These are phyloP conservation scores for Heliconius ismenius DNA, from an alignment of 2,888 invertebrate genomes.

Conservation along the genomic window DNA sequence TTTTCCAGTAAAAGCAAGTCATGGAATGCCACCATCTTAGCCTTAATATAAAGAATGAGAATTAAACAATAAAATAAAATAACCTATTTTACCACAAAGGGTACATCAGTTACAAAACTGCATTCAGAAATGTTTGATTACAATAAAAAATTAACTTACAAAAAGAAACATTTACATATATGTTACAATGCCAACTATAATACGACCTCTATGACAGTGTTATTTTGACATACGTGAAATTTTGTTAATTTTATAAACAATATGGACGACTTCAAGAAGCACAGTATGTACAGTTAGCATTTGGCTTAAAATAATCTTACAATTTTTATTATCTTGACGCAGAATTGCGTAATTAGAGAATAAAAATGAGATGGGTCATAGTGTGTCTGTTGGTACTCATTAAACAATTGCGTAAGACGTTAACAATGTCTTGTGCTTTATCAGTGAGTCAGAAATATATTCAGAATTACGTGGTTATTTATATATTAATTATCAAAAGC, in stretches of 20 bases:
- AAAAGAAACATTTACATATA: slow-evolving; percentile 2
- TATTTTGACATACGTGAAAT: background rate
- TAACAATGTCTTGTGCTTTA: slow-evolving; percentile 18
- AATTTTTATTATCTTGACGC: slow-evolving; percentile 27
- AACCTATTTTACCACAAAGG: slow-evolving; percentile 1
- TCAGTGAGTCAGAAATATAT: slow-evolving; percentile 26
- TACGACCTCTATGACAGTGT: background rate
- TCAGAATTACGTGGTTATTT: slow-evolving; percentile 23
- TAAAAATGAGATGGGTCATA: slow-evolving; percentile 30
- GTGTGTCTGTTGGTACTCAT: slow-evolving; percentile 23
- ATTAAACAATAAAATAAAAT: too few relatives aligned
- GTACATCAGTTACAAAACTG: slow-evolving; percentile 14
- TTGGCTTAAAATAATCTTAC: slow-evolving; percentile 3
- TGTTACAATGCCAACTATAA: slow-evolving; percentile 11
- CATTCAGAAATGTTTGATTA: slow-evolving; percentile 3
- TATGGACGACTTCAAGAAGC: background rate
- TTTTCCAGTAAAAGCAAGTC: background rate
- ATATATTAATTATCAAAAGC: background rate
- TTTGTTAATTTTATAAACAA: background rate
- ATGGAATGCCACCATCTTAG: slow-evolving; percentile 3
- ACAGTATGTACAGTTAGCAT: background rate
- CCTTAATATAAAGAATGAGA: background rate
- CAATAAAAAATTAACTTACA: slow-evolving; percentile 23
- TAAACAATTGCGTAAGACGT: slow-evolving; percentile 28
- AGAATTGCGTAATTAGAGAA: slow-evolving; percentile 31